Base-by-base conservation (phyloP, 1,140 invertebrate genomes). In the Drosophila littoralis region DNA sequence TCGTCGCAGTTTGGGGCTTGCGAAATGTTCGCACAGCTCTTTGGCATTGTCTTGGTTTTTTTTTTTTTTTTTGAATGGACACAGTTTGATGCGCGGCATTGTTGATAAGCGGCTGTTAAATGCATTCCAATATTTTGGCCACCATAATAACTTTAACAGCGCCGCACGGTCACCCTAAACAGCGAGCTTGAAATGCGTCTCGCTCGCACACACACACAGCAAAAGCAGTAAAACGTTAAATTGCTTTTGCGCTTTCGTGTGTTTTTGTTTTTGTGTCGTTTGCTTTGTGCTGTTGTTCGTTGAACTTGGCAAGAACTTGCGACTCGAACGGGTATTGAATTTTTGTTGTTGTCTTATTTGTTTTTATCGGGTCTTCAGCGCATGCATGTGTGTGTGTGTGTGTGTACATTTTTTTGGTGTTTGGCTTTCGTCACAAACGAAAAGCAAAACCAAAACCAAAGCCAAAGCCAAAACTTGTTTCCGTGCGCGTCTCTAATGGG, bases 281-380 rank as follows among this genome's bases (percentile, higher is more conserved):
- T 63, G 65, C 42, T 69, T 61, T 59, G 40, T 45, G 50, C 48
- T 57, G 42, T 22, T 75, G 77, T 60, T 28, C 43, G 58, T 76
- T 88, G 84, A 88, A 88, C 83, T 88, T 88, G 84, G 80, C 59
- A 35, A 75, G 73, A 75, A 77, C 73, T 73, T 73, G 70, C 59
- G 48, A 52, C 48, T 68, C 63, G 71, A 85, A 79, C 82, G 77
- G 82, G 82, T 77, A 88, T 88, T 86, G 76, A 79, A 75, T 82
- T 69, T 67, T 58, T 40, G 17, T 66, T 54, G 64, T 48, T 77
- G 66, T 42, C 13, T 65, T 66, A 55, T 72, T 80, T 77, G 51
- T 52, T 55, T 52, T 71, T 57, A 36, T 57, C 17, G 46, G 17
- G 22, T 48, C 45, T 48, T 60, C 61, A 17, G 22, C 12, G 48